Base-by-base conservation (phyloP, 2,888 invertebrate genomes). In the Laspeyria flexula region DNA sequence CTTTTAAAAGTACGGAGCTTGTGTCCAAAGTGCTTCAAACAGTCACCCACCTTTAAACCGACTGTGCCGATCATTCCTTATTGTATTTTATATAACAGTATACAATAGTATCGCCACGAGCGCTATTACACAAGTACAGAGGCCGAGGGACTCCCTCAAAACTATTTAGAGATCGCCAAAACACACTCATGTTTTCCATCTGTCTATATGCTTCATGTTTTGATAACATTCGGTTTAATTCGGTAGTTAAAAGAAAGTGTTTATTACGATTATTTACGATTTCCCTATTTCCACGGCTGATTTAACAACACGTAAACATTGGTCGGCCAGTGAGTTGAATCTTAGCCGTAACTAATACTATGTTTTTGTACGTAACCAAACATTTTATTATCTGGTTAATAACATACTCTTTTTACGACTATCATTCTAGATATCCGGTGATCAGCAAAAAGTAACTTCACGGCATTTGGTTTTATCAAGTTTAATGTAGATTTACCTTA, bases 351-450 rank as follows among this genome's bases (percentile, higher is more conserved):
- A 68, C 54, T 51, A 58, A 55, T 53, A 55, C 43, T 40, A 37
- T 58, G 55, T 70, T 71, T 69, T 63, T 54, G 59, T 57, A 57
- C 54, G 57, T 51, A 55, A 43, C 55, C 50, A 53, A 63, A 58
- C 63, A 59, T 65, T 67, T 65, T 65, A 63, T 67, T 64, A 71
- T 68, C 67, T 54, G 58, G 46, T 59, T 57, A 66, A 60, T 62
- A 65, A 58, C 62, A 59, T 51, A 43, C 54, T 35, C 35, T 65
- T 69, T 74, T 73, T 69, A 75, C 52, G 60, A 60, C 49, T 58
- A 53, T 63, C 59, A 53, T 61, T 67, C 51, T 49, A 67, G 57
- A 65, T 71, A 68, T 73, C 73, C 71, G 65, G 65, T 59, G 60
- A 63, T 71, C 60, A 65, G 53, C 58, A 45, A 65, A 57, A 72